Conservation (phyloP, 2,113 vertebrate species). For the Cryptomyrus ogoouensis region DNA sequence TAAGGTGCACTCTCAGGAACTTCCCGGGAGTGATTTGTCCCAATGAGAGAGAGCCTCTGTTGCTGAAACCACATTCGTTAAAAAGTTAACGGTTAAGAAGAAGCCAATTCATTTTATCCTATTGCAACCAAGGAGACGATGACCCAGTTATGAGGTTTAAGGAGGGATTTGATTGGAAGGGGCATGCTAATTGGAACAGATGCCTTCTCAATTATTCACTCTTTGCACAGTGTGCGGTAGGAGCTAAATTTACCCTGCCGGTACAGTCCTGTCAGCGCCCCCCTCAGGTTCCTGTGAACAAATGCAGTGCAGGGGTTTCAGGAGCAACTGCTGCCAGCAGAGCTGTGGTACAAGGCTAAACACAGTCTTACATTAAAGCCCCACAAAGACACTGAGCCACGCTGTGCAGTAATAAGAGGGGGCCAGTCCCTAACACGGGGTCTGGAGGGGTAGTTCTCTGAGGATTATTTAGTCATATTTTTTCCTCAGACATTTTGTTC, state of each 20-base stretch:
- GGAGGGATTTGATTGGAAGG: constrained; percentile 72
- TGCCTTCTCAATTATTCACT: constrained; percentile 77
- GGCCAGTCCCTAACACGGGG: neutral
- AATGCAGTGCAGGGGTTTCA: neutral
- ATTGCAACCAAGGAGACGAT: constrained; percentile 42
- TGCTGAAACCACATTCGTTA: constrained; percentile 31
- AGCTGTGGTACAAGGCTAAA: neutral
- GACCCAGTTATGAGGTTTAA: constrained; percentile 74
- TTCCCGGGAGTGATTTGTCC: neutral
- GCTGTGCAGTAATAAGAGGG: neutral
- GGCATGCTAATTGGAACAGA: constrained; percentile 76
- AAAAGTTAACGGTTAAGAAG: constrained; percentile 40
- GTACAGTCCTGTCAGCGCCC: neutral
- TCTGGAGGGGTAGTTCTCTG: neutral
- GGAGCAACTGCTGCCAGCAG: too few species aligned
- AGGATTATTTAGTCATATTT: constrained; percentile 11
- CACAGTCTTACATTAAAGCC: neutral
- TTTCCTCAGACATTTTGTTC: neutral
- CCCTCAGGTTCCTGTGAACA: constrained; percentile 27
- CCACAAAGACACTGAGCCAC: neutral
- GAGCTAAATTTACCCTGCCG: constrained; percentile 61
- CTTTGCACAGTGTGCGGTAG: constrained; percentile 60
- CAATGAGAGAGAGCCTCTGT: constrained; percentile 6
- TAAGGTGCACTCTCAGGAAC: neutral
- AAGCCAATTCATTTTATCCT: constrained; percentile 38